phyloP scores from a whole-genome alignment of 2,888 invertebrate species.

The Saturnia pavonia region DNA sequence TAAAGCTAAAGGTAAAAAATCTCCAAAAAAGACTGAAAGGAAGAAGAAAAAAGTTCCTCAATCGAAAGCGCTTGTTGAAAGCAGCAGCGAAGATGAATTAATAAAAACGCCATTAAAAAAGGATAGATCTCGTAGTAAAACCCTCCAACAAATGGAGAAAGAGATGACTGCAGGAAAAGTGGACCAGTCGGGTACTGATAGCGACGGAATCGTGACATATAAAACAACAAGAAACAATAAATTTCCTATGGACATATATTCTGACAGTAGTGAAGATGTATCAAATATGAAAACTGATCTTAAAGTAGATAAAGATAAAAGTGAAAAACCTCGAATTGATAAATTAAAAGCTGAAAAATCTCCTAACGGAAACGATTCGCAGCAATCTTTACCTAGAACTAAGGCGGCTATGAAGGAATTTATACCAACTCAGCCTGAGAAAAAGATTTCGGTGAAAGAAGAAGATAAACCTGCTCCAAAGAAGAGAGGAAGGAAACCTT shows the following conservation, averaged over 20 bases:
- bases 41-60: conserved; percentile 77
- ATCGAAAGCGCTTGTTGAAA: conserved; percentile 78
- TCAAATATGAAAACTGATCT: conserved; percentile 58
- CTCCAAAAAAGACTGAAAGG: conserved; percentile 70
- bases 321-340: conserved; percentile 73
- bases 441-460: conserved; percentile 48
- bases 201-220: conserved; percentile 89
- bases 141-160: conserved; percentile 87
- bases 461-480: conserved; percentile 66
- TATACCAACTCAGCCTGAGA: conserved; percentile 75
- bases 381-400: conserved; percentile 86
- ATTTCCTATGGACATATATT: conserved; percentile 89
- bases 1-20: conserved; percentile 67
- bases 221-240: conserved; percentile 80
- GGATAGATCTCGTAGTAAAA: conserved; percentile 78
- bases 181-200: conserved; percentile 86
- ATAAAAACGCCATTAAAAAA: conserved; percentile 65
- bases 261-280: conserved; percentile 87
- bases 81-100: conserved; percentile 84
- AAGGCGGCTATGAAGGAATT: conserved; percentile 94
- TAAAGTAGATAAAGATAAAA: conserved; percentile 75
- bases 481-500: conserved; percentile 73
- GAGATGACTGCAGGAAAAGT: conserved; percentile 83
- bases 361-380: conserved; percentile 85
- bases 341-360: conserved; percentile 83